phyloP scores from a whole-genome alignment of 2,888 invertebrate species.

The Polyploca ridens region DNA sequence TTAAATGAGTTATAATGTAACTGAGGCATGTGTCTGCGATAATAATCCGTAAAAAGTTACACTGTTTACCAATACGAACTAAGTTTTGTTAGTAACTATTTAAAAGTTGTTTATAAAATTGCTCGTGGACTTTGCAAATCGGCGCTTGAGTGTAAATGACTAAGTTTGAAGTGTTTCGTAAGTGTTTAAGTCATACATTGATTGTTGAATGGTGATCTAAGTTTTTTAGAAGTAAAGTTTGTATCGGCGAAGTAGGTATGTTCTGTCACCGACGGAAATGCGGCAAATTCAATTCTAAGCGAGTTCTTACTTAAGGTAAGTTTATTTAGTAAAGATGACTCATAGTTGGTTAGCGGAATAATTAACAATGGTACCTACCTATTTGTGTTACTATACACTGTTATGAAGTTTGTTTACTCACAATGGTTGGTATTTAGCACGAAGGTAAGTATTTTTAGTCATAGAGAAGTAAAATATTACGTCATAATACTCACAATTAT shows the following conservation, averaged over 20 bases:
- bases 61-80: background rate
- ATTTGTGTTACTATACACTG: background rate
- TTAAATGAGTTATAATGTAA: background rate
- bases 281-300: constrained; percentile 55
- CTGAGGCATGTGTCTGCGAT: background rate
- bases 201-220: constrained; percentile 6
- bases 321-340: constrained; percentile 51
- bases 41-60: background rate
- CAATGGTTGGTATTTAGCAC: background rate
- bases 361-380: background rate
- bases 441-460: no score
- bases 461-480: no score
- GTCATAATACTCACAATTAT: no score
- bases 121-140: background rate
- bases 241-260: background rate
- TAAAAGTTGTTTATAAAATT: background rate
- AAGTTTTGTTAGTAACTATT: background rate
- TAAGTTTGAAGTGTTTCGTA: background rate
- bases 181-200: background rate
- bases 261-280: constrained; percentile 20
- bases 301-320: constrained; percentile 23
- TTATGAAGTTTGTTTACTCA: constrained; percentile 1
- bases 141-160: background rate
- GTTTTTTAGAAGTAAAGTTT: background rate
- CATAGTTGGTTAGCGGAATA: constrained; percentile 31